phyloP scores from a whole-genome alignment of 2,113 vertebrate genomes.

The Rhombomys opimus region DNA sequence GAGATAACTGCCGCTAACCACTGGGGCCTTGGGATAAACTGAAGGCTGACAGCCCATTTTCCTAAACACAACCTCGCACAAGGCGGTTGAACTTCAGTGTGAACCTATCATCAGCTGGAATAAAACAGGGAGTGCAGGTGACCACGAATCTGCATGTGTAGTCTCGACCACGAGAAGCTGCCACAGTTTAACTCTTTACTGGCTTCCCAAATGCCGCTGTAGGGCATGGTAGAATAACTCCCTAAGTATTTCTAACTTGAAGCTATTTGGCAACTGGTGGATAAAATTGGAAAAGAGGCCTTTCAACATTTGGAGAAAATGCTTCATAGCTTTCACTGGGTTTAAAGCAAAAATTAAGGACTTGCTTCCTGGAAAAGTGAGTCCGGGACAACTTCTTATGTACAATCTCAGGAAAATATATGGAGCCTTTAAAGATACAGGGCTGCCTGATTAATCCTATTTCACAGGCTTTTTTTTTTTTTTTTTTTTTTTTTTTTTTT shows the following conservation, averaged over 20 bases:
- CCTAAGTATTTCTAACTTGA: slow-evolving; percentile 28
- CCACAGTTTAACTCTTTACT: neutral
- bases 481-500: neutral
- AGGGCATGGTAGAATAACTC: neutral
- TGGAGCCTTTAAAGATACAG: neutral
- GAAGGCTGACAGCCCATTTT: neutral
- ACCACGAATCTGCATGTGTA: neutral
- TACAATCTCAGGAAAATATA: neutral
- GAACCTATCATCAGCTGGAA: neutral
- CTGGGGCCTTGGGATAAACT: neutral
- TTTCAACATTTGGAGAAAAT: neutral
- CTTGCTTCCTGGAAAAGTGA: slow-evolving; percentile 26
- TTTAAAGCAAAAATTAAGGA: neutral
- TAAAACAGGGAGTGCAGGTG: neutral
- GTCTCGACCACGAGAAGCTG: neutral
- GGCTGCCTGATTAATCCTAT: neutral
- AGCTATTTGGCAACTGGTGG: slow-evolving; percentile 7
- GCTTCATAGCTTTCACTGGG: neutral
- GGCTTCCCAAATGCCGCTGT: no score
- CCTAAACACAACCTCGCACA: neutral
- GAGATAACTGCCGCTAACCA: neutral
- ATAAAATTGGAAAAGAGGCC: neutral
- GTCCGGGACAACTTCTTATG: neutral
- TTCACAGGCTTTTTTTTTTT: neutral
- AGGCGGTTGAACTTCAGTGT: neutral